Conservation (phyloP, 1,140 invertebrate species). For the Bombus picipes region DNA sequence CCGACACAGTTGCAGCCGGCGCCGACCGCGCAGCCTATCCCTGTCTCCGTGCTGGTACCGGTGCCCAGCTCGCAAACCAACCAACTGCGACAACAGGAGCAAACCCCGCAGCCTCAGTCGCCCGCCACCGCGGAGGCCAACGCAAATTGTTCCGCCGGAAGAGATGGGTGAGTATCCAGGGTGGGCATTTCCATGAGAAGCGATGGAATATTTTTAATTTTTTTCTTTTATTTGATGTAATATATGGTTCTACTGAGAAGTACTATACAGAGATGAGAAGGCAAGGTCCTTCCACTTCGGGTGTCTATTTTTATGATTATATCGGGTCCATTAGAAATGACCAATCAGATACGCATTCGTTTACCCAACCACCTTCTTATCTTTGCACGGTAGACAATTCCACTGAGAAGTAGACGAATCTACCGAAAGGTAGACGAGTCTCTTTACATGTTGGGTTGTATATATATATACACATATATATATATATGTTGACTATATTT, state of each 20-base stretch:
- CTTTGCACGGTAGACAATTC: background rate
- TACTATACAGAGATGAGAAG: background rate
- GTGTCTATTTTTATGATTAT: too few species aligned
- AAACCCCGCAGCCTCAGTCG: conserved; percentile 68
- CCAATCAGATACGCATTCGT: too few species aligned
- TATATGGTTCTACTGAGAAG: background rate
- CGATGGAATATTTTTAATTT: background rate
- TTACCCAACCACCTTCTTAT: background rate
- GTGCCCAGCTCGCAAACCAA: conserved; percentile 70
- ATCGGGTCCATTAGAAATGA: too few species aligned
- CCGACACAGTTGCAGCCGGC: conserved; percentile 46
- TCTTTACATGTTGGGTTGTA: background rate
- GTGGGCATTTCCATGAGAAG: background rate
- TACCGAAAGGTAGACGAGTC: background rate
- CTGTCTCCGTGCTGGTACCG: conserved; percentile 75
- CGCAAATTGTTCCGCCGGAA: conserved; percentile 45
- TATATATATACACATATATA: background rate
- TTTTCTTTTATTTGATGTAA: background rate
- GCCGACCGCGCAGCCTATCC: conserved; percentile 67
- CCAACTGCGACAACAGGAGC: conserved; percentile 70
- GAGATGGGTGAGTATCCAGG: conserved; percentile 60
- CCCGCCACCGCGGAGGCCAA: conserved; percentile 69
- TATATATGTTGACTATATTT: background rate
- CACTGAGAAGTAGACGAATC: background rate
- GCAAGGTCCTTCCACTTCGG: background rate